Conservation (phyloP, 1,140 invertebrate genomes). For the Drosophila quadrilineata region DNA sequence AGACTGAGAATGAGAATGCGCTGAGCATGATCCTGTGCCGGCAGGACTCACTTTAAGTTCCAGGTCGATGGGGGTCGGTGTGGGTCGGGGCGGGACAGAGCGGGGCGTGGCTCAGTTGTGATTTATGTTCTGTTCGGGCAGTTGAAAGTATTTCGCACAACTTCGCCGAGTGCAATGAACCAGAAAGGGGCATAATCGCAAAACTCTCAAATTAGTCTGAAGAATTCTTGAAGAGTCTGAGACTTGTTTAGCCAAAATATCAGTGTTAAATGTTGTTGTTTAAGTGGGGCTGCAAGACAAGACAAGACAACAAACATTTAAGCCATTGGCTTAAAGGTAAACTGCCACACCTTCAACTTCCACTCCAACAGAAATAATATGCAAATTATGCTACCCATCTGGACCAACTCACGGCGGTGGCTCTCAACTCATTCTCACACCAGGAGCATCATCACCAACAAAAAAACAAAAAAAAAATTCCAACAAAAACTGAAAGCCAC, state of each 20-base stretch:
- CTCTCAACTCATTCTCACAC: conserved; percentile 52
- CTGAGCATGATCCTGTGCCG: too few relatives aligned
- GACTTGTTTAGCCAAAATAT: neutral
- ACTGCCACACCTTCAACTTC: conserved; percentile 22
- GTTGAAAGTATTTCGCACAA: conserved; percentile 67
- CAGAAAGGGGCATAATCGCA: conserved; percentile 56
- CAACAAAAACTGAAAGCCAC: neutral
- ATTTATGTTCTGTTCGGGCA: conserved; percentile 74
- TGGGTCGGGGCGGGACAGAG: conserved; percentile 40
- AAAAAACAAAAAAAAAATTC: too few relatives aligned
- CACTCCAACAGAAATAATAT: conserved; percentile 52
- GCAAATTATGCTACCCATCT: conserved; percentile 58
- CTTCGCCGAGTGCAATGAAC: conserved; percentile 67
- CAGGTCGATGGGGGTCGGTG: too few relatives aligned
- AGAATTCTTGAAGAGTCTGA: conserved; percentile 10
- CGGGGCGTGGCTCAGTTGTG: conserved; percentile 50
- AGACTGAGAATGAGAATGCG: too few relatives aligned
- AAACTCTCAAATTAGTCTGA: conserved; percentile 68
- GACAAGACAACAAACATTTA: conserved; percentile 52
- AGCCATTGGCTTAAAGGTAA: conserved; percentile 55
- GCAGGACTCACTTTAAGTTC: too few relatives aligned
- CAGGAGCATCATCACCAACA: conserved; percentile 15
- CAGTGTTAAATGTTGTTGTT: neutral
- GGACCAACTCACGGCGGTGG: conserved; percentile 20
- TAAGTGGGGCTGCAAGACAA: neutral